A percentile compares a stretch with the other conserved stretches of the same genome.
Evolutionary conservation across 2,888 invertebrate genomes (phyloP).

Genomic region (Cotesia congregata): DNA sequence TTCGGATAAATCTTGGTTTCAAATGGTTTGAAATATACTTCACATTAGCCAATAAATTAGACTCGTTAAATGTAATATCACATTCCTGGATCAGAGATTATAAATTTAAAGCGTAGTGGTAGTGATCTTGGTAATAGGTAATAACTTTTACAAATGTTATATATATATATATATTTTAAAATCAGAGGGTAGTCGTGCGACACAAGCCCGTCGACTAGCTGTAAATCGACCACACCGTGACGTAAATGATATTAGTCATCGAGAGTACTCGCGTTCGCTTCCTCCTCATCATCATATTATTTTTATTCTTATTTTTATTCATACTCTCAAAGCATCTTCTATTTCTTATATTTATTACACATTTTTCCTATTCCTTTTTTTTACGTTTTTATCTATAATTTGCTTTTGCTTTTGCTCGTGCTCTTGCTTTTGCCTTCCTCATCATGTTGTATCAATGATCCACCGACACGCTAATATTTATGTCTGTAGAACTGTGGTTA

Average conservation of each 20-base stretch:
- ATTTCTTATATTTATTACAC: conserved; percentile 32
- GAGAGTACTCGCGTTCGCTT: conserved; percentile 43
- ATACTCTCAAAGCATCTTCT: conserved; percentile 24
- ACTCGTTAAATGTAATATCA: conserved; percentile 1
- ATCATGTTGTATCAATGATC: conserved; percentile 33
- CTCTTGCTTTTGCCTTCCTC: conserved; percentile 35
- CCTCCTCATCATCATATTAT: conserved; percentile 35
- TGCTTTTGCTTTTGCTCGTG: conserved; percentile 50
- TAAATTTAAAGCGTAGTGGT: not conserved
- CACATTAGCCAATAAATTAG: not conserved
- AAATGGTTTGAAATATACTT: not conserved
- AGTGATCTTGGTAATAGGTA: not conserved
- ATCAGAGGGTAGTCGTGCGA: conserved; percentile 46
- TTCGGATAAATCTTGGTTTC: not conserved
- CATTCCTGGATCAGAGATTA: not conserved
- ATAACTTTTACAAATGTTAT: not conserved
- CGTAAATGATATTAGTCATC: conserved; percentile 47
- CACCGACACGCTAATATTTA: conserved; percentile 42
- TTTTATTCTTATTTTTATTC: conserved; percentile 32
- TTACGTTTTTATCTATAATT: conserved; percentile 37
- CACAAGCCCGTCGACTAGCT: conserved; percentile 53
- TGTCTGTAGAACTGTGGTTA: conserved; percentile 60
- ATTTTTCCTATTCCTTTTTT: conserved; percentile 3
- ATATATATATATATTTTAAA: not conserved
- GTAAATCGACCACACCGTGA: conserved; percentile 62